phyloP scores from a whole-genome alignment of 2,888 invertebrate species.

The Ischnus inquisitorius region DNA sequence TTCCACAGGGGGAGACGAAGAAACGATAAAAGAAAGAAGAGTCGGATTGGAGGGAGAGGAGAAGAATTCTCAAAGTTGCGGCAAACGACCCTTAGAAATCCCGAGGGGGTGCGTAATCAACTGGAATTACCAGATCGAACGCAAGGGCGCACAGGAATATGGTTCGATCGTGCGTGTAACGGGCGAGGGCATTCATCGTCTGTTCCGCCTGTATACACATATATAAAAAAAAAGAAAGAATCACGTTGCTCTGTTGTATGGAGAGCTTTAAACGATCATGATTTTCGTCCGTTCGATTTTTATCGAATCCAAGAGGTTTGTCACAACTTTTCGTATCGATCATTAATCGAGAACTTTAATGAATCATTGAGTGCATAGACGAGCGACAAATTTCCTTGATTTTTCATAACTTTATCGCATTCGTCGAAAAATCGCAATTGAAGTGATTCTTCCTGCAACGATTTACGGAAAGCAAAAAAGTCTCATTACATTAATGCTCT shows the following conservation, averaged over 20 bases:
- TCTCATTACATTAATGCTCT: not conserved
- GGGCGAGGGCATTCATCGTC: constrained; percentile 22
- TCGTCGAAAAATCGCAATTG: not conserved
- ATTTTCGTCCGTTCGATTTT: not conserved
- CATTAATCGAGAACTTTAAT: too few relatives aligned
- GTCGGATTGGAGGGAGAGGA: constrained; percentile 5
- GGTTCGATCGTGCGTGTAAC: constrained; percentile 47
- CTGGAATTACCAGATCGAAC: constrained; percentile 56
- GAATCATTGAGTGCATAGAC: too few relatives aligned
- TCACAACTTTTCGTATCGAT: not conserved
- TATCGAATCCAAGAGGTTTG: not conserved
- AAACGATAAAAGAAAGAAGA: constrained; percentile 26
- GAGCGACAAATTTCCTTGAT: not conserved
- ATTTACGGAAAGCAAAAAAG: not conserved
- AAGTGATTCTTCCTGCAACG: not conserved
- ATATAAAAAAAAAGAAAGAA: not conserved
- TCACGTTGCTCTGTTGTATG: not conserved
- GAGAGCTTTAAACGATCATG: not conserved
- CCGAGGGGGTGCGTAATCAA: constrained; percentile 29
- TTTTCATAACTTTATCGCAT: not conserved
- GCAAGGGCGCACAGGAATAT: constrained; percentile 19
- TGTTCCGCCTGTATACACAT: not conserved
- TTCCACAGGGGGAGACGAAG: constrained; percentile 1
- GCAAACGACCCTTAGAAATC: constrained; percentile 16
- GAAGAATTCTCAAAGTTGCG: constrained; percentile 41